Percentiles rank a stretch among this genome's conserved stretches.
phyloP scores from a whole-genome alignment of 2,888 invertebrate species.

The Cordylochernes scorpioides region DNA sequence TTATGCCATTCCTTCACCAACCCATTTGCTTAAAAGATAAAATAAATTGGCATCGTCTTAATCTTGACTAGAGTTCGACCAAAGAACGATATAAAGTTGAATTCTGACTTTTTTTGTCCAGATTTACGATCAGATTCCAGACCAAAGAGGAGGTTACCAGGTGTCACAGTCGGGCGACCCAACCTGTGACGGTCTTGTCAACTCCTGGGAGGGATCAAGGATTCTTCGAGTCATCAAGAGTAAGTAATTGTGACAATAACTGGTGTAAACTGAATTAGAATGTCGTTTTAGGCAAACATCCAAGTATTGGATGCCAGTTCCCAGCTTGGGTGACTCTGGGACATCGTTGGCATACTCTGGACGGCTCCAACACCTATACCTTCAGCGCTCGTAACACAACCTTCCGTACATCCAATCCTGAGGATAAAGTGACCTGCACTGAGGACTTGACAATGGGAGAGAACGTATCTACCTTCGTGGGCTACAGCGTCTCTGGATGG shows the following conservation, averaged over 20 bases:
- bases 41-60: no score
- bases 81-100: not conserved
- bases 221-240: constrained; percentile 57
- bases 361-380: constrained; percentile 11
- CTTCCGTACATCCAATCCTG: no score
- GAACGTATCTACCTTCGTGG: constrained; percentile 22
- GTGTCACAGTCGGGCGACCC: constrained; percentile 48
- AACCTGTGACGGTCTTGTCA: constrained; percentile 70
- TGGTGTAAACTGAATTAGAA: not conserved
- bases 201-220: constrained; percentile 57
- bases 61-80: no score
- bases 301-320: constrained; percentile 28
- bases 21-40: no score
- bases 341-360: constrained; percentile 13
- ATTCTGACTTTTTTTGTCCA: not conserved
- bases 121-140: constrained; percentile 14
- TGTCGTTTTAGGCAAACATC: constrained; percentile 34
- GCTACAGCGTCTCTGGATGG: constrained; percentile 14
- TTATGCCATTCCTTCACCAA: no score
- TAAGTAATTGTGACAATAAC: constrained; percentile 18
- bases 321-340: constrained; percentile 12
- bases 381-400: constrained; percentile 11
- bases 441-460: constrained; percentile 4
- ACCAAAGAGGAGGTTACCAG: constrained; percentile 26
- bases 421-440: constrained; percentile 11